Evolutionary conservation across 2,888 invertebrate genomes (phyloP).

Genomic region (Idaea dimidiata): DNA sequence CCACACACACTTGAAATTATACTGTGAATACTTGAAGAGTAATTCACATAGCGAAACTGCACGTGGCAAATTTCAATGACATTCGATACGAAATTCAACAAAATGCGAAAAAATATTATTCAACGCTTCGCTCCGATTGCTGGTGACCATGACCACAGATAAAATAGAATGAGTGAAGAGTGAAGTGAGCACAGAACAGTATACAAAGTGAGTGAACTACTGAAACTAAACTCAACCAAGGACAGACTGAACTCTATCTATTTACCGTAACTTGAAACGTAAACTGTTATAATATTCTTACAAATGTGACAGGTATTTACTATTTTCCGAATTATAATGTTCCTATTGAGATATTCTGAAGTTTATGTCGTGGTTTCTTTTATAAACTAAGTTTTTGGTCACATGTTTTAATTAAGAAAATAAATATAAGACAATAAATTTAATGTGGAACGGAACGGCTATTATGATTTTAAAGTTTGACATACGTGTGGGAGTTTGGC

Average conservation of each 20-base stretch:
- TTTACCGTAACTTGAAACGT: not conserved
- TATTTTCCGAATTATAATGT: too few species aligned
- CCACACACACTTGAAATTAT: slow-evolving; percentile 2
- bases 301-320: too few species aligned
- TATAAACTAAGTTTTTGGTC: too few species aligned
- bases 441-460: not conserved
- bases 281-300: not conserved
- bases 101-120: slow-evolving; percentile 14
- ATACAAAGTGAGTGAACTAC: too few species aligned
- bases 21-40: not conserved
- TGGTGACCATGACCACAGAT: slow-evolving; percentile 16
- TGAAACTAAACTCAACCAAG: too few species aligned
- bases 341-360: too few species aligned
- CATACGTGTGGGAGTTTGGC: not conserved
- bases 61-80: slow-evolving; percentile 14
- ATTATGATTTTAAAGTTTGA: not conserved
- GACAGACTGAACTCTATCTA: too few species aligned
- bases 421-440: not conserved
- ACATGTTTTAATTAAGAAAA: not conserved
- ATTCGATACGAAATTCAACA: slow-evolving; percentile 27
- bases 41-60: slow-evolving; percentile 4
- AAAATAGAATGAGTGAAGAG: too few species aligned
- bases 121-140: slow-evolving; percentile 22
- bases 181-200: too few species aligned
- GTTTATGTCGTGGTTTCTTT: too few species aligned